phyloP scores from a whole-genome alignment of 2,888 invertebrate species.

The Callosobruchus maculatus region DNA sequence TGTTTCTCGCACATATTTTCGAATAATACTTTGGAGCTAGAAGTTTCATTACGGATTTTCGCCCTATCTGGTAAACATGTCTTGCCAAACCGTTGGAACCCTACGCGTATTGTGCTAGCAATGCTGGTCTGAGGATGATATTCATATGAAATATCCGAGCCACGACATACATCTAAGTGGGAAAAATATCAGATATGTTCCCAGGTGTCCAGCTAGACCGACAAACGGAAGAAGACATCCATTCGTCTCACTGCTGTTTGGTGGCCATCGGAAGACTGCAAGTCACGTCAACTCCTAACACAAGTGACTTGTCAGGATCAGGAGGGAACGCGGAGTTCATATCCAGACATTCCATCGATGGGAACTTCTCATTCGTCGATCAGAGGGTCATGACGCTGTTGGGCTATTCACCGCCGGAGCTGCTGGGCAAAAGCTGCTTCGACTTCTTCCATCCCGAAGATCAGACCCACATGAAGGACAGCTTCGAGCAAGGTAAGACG shows the following conservation, averaged over 20 bases:
- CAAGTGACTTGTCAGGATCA: slow-evolving; percentile 81
- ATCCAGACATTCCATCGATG: slow-evolving; percentile 93
- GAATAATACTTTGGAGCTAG: too few species aligned
- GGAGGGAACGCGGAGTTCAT: slow-evolving; percentile 91
- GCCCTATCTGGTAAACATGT: too few species aligned
- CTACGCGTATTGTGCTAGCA: not conserved
- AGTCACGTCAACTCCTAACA: slow-evolving; percentile 93
- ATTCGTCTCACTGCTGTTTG: slow-evolving; percentile 89
- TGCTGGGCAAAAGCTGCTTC: slow-evolving; percentile 93
- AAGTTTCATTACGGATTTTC: too few species aligned
- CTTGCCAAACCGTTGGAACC: too few species aligned
- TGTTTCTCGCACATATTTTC: too few species aligned
- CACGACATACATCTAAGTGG: slow-evolving; percentile 19
- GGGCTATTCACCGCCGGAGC: slow-evolving; percentile 90
- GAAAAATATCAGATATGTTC: slow-evolving; percentile 65
- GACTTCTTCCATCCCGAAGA: slow-evolving; percentile 98
- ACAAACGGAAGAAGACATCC: slow-evolving; percentile 67
- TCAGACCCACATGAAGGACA: slow-evolving; percentile 95
- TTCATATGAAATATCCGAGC: slow-evolving; percentile 17
- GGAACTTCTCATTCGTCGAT: slow-evolving; percentile 98
- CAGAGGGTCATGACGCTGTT: slow-evolving; percentile 89
- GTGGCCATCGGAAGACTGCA: slow-evolving; percentile 97
- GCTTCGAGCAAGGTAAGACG: slow-evolving; percentile 91
- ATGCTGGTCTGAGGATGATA: slow-evolving; percentile 2
- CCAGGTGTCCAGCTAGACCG: slow-evolving; percentile 85